Evolutionary conservation across 64 coral and sea anemone genomes (phyloP).

Genomic region (Cladopsammia gracilis): DNA sequence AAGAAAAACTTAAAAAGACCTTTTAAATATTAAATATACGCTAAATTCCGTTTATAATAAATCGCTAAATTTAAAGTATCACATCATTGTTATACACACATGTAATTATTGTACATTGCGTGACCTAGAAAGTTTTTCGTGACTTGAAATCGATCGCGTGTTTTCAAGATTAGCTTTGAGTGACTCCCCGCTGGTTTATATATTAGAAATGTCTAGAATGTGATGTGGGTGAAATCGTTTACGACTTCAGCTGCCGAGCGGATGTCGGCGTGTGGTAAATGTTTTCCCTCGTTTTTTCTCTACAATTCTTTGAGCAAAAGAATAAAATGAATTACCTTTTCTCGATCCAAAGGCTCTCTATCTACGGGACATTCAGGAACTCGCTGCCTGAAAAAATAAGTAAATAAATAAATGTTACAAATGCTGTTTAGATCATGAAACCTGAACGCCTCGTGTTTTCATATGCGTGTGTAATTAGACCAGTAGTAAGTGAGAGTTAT

Average conservation of each 20-base stretch:
- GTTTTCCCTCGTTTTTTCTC: background rate
- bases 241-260: background rate
- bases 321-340: slow-evolving; percentile 15
- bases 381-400: background rate
- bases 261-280: background rate
- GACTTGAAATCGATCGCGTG: background rate
- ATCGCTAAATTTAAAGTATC: no score
- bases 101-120: background rate
- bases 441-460: no score
- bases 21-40: no score
- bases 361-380: slow-evolving; percentile 28
- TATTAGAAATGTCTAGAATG: slow-evolving; percentile 39
- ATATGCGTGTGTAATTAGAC: no score
- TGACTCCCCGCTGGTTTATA: slow-evolving; percentile 25
- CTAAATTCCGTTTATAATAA: no score
- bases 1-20: no score
- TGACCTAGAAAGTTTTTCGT: background rate
- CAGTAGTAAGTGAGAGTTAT: no score
- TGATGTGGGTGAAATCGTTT: background rate
- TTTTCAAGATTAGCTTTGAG: background rate
- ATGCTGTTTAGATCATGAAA: background rate
- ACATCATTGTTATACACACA: no score
- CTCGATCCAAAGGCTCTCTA: slow-evolving; percentile 33
- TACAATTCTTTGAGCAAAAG: background rate
- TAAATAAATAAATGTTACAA: background rate